phyloP scores from a whole-genome alignment of 2,888 invertebrate genomes.

The Dysmachus trigonus region DNA sequence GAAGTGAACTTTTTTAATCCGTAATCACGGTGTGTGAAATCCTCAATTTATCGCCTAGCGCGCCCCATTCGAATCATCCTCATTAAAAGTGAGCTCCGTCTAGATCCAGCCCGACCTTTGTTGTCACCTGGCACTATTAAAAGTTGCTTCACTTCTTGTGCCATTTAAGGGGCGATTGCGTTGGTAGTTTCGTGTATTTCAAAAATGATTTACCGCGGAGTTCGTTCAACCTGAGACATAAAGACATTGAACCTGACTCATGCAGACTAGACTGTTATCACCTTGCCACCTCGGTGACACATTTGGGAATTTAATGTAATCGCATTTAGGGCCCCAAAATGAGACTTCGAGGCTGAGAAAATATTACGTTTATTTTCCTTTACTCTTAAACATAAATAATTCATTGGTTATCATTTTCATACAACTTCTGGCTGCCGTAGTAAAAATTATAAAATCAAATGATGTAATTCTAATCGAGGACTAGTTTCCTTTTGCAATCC shows the following conservation, averaged over 20 bases:
- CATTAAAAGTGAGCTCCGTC: background rate
- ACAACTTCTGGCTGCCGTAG: background rate
- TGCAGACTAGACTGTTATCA: background rate
- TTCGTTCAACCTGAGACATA: background rate
- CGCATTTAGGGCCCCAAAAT: background rate
- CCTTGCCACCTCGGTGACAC: background rate
- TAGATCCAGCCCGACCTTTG: background rate
- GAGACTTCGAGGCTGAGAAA: background rate
- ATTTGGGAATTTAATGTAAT: background rate
- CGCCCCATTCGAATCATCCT: background rate
- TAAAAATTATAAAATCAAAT: background rate
- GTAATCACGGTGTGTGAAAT: background rate
- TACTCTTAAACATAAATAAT: background rate
- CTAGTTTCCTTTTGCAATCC: background rate
- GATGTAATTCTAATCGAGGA: background rate
- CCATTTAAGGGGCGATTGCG: conserved; percentile 20
- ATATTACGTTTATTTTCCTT: background rate
- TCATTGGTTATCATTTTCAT: background rate
- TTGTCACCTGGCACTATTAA: background rate
- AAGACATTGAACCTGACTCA: conserved; percentile 1
- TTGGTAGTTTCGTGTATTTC: background rate
- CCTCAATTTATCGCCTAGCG: background rate
- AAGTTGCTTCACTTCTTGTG: background rate
- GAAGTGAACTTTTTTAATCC: background rate
- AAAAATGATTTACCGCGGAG: background rate